These are phyloP conservation scores for Ahaetulla prasina DNA, from an alignment of 2,113 vertebrate genomes.

Conservation along the genomic window DNA sequence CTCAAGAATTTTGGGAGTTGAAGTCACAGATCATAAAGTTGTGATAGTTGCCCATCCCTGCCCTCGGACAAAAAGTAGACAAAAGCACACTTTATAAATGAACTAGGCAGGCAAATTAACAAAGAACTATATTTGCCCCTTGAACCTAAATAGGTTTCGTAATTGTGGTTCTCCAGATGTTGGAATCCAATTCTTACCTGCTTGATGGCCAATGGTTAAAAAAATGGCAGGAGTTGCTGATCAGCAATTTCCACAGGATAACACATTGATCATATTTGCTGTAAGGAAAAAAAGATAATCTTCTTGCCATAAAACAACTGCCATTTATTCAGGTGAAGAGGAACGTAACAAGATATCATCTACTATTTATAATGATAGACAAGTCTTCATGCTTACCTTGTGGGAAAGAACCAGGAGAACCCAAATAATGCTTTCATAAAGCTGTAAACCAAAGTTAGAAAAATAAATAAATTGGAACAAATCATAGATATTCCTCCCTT, in stretches of 20 bases:
- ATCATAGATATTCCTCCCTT: background rate
- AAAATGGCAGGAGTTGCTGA: background rate
- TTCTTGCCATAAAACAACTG: conserved; percentile 39
- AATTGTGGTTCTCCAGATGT: background rate
- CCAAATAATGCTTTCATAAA: conserved; percentile 23
- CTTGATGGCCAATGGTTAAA: background rate
- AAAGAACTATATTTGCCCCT: background rate
- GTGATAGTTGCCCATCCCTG: background rate
- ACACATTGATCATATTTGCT: background rate
- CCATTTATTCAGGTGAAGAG: conserved; percentile 11
- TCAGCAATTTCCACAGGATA: background rate
- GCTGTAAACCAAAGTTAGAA: conserved; percentile 29
- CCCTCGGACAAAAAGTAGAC: background rate
- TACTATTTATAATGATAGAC: background rate
- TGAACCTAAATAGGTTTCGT: background rate
- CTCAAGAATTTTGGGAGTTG: too few species aligned
- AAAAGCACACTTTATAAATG: background rate
- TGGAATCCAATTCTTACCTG: background rate
- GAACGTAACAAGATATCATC: conserved; percentile 25
- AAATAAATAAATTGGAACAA: conserved; percentile 27
- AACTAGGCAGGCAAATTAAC: background rate
- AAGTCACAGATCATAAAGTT: background rate
- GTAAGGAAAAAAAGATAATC: conserved; percentile 44
- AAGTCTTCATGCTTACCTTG: conserved; percentile 50
- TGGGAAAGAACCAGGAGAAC: conserved; percentile 41